Evolutionary conservation across 2,888 invertebrate species (phyloP).

Genomic region (Polyommatus iphigenia): DNA sequence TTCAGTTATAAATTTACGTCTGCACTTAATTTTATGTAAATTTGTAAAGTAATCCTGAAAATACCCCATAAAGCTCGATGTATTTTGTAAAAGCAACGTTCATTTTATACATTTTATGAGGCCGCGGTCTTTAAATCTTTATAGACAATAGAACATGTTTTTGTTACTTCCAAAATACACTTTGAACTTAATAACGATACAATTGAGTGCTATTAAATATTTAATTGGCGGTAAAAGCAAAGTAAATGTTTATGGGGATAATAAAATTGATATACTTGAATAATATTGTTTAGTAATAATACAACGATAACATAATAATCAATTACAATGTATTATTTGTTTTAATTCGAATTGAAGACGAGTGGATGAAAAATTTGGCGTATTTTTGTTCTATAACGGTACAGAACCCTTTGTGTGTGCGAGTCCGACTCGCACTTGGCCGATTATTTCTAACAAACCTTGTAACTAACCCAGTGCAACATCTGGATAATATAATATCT

Average conservation of each 20-base stretch:
- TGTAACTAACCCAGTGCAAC: too few relatives aligned
- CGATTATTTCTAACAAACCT: too few relatives aligned
- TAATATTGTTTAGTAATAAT: not conserved
- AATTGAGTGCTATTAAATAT: not conserved
- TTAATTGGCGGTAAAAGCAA: not conserved
- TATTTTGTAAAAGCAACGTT: conserved; percentile 24
- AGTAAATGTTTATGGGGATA: not conserved
- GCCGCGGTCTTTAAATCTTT: conserved; percentile 11
- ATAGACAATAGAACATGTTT: conserved; percentile 20
- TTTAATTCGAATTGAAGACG: too few relatives aligned
- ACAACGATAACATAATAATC: too few relatives aligned
- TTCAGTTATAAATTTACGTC: conserved; percentile 15
- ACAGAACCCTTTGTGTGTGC: too few relatives aligned
- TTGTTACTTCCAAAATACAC: conserved; percentile 7
- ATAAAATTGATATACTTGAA: not conserved
- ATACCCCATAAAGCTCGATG: conserved; percentile 12
- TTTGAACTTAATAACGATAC: not conserved
- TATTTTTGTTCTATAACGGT: too few relatives aligned
- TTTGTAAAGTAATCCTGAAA: conserved; percentile 20
- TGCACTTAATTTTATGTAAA: conserved; percentile 24
- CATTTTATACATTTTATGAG: conserved; percentile 16
- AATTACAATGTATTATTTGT: not conserved
- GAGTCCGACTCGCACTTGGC: too few relatives aligned
- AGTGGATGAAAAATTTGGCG: too few relatives aligned
- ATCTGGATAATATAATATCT: too few relatives aligned